phyloP scores from a whole-genome alignment of 2,113 vertebrate genomes.

The Halcyon malimbica region DNA sequence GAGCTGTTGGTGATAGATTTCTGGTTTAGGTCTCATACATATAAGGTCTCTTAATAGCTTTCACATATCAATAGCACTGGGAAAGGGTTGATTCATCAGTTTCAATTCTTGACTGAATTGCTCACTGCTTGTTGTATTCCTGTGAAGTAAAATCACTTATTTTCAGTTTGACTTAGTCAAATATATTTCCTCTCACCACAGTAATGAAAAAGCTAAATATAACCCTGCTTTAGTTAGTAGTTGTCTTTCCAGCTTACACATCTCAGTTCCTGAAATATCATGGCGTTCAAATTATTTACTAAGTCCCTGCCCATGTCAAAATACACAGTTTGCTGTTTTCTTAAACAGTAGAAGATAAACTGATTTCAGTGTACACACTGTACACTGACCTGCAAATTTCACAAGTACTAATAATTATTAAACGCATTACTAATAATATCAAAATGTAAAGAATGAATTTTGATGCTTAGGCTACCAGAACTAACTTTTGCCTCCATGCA shows the following conservation, averaged over 20 bases:
- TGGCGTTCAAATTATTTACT: background rate
- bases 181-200: background rate
- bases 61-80: rapidly evolving
- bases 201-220: background rate
- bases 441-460: background rate
- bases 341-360: background rate
- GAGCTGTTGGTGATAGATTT: background rate
- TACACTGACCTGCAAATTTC: background rate
- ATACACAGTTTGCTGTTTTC: background rate
- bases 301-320: background rate
- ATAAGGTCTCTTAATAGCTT: background rate
- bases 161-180: background rate
- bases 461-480: background rate
- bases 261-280: background rate
- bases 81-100: background rate
- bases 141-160: background rate
- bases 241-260: background rate
- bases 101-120: background rate
- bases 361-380: background rate
- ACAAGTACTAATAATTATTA: background rate
- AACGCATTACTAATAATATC: background rate
- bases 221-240: background rate
- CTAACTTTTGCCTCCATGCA: background rate
- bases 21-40: background rate
- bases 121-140: background rate